Evolutionary conservation across 2,888 invertebrate genomes (phyloP).

Genomic region (Cosmorhoe ocellata): DNA sequence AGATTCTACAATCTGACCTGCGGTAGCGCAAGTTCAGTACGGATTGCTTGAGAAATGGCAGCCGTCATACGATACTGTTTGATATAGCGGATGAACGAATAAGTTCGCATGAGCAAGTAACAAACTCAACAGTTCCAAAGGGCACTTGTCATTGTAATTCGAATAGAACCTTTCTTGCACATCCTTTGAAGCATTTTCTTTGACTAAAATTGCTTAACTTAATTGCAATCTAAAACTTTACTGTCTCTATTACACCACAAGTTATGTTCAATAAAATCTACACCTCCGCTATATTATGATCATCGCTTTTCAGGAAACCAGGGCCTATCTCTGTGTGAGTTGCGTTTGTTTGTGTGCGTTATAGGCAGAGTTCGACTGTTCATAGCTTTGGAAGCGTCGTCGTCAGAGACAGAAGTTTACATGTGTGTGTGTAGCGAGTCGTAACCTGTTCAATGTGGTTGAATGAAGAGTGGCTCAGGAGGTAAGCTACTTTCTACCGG

Average conservation of each 20-base stretch:
- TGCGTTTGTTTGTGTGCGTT: slow-evolving; percentile 35
- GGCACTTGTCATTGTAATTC: no score
- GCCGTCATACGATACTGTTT: neutral
- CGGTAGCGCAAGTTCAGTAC: slow-evolving; percentile 55
- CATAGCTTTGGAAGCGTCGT: slow-evolving; percentile 38
- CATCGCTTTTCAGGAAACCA: neutral
- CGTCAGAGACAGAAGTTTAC: slow-evolving; percentile 25
- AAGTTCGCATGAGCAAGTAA: no score
- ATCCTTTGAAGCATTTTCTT: no score
- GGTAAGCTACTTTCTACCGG: slow-evolving; percentile 79
- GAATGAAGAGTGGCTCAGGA: slow-evolving; percentile 78
- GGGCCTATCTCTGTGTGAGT: slow-evolving; percentile 44
- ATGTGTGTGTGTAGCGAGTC: slow-evolving; percentile 65
- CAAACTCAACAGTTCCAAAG: no score
- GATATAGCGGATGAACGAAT: no score
- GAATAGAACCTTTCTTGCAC: no score
- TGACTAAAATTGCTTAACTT: no score
- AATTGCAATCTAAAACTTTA: no score
- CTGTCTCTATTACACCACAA: no score
- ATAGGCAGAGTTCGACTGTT: slow-evolving; percentile 19
- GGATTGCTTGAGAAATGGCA: neutral
- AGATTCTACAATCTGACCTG: slow-evolving; percentile 69
- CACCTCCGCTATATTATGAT: neutral
- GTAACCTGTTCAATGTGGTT: slow-evolving; percentile 74
- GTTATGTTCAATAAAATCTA: no score